Percentiles rank a stretch among this genome's conserved stretches.
phyloP scores from a whole-genome alignment of 2,797 vertebrate species.

The Phoxinus dragarum region DNA sequence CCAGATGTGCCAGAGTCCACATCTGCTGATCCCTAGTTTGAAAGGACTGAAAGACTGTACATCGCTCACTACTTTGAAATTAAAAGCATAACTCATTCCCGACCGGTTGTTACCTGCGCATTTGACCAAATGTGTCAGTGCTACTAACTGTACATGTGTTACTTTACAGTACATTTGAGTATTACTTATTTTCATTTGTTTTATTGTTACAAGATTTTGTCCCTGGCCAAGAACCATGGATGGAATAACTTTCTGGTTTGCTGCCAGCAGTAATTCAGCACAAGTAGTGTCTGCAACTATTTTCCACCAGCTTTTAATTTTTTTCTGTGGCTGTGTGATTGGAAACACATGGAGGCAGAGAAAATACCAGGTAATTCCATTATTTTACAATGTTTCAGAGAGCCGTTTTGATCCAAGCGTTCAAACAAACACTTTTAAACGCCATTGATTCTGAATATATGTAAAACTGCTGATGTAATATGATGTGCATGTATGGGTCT shows the following conservation, averaged over 20 bases:
- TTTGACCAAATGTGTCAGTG: constrained; percentile 15
- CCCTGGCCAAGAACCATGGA: constrained; percentile 57
- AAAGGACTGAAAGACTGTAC: constrained; percentile 44
- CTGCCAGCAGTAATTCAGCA: constrained; percentile 65
- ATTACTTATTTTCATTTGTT: constrained; percentile 31
- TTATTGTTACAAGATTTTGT: constrained; percentile 41
- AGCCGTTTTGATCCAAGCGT: constrained; percentile 45
- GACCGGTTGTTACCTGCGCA: constrained; percentile 51
- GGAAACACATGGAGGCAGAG: constrained; percentile 69
- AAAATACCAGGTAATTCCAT: constrained; percentile 68
- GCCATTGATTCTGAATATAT: constrained; percentile 5
- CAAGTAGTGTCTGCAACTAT: constrained; percentile 68
- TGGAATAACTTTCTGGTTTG: constrained; percentile 62
- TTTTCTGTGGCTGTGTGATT: constrained; percentile 71
- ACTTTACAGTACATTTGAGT: constrained; percentile 39
- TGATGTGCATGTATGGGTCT: background rate
- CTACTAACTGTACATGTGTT: constrained; percentile 29
- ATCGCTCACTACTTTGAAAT: constrained; percentile 54
- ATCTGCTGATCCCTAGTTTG: constrained; percentile 61
- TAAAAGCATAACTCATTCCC: constrained; percentile 46
- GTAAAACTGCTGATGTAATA: constrained; percentile 6
- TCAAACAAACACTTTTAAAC: constrained; percentile 40
- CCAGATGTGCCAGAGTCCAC: constrained; percentile 58
- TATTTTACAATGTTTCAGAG: constrained; percentile 56
- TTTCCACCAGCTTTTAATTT: constrained; percentile 64